A percentile compares a stretch with the other conserved stretches of the same genome.
Conservation (phyloP, 2,113 vertebrate species). For the Aspiorhynchus laticeps region DNA sequence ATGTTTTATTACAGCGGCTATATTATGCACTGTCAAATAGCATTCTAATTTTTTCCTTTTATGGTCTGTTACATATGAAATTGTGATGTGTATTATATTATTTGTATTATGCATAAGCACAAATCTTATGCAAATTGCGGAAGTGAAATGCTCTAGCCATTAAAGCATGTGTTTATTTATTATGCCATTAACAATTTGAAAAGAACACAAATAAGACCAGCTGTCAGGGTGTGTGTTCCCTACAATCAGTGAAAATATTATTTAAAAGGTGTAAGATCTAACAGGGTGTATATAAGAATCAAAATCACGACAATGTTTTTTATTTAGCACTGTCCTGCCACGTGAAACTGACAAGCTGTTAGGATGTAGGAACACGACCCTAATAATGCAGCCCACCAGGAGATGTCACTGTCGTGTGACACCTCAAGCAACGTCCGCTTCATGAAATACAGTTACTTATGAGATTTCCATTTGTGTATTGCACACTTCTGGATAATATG, state of each 20-base stretch:
- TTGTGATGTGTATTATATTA: not conserved
- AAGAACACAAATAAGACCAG: conserved; percentile 12
- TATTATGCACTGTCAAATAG: conserved; percentile 9
- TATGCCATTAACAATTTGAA: not conserved
- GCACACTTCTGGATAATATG: not conserved
- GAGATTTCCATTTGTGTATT: not conserved
- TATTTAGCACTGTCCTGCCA: not conserved
- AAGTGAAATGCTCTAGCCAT: not conserved
- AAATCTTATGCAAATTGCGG: conserved; percentile 18
- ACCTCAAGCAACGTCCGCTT: conserved; percentile 24
- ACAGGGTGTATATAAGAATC: not conserved
- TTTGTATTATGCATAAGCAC: conserved; percentile 9
- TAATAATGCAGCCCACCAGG: conserved; percentile 39
- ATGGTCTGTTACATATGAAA: conserved; percentile 13
- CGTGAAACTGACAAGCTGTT: not conserved
- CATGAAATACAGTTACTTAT: not conserved
- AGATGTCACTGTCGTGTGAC: conserved; percentile 57
- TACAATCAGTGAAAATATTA: not conserved
- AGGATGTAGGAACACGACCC: not conserved
- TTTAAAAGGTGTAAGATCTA: not conserved
- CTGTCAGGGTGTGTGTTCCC: not conserved
- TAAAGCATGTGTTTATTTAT: conserved; percentile 22
- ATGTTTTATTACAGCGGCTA: not conserved
- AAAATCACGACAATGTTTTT: not conserved
- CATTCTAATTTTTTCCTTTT: not conserved